These are phyloP conservation scores for Limnodromus scolopaceus DNA, from an alignment of 2,797 vertebrate species.

Conservation along the genomic window DNA sequence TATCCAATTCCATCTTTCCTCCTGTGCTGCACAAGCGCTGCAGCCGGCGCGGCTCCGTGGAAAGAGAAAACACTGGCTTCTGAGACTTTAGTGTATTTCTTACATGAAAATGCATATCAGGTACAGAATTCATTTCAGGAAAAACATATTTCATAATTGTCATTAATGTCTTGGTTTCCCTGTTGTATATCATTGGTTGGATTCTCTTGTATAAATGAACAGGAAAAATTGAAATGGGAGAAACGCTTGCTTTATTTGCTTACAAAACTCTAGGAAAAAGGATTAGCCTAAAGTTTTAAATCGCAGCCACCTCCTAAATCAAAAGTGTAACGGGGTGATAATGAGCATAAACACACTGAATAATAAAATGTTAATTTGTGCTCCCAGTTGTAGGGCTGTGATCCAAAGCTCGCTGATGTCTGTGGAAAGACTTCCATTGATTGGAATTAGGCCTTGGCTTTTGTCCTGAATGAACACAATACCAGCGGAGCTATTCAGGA, in stretches of 20 bases:
- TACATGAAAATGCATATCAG: background rate
- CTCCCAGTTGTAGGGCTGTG: constrained; percentile 23
- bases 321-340: constrained; percentile 26
- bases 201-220: background rate
- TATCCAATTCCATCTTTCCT: background rate
- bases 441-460: constrained; percentile 51
- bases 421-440: constrained; percentile 39
- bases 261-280: constrained; percentile 34
- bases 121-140: background rate
- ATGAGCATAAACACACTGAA: constrained; percentile 27
- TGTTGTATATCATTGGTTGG: background rate
- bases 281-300: constrained; percentile 50
- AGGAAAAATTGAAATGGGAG: background rate
- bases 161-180: background rate
- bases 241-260: constrained; percentile 29
- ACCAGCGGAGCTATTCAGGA: constrained; percentile 2
- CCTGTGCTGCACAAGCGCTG: background rate
- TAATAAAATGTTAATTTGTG: constrained; percentile 29
- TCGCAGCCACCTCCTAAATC: constrained; percentile 37
- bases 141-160: background rate
- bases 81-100: background rate
- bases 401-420: constrained; percentile 5
- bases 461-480: constrained; percentile 46
- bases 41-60: background rate
- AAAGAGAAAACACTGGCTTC: background rate